Base-by-base conservation (phyloP, 2,888 invertebrate species). In the Troglohyphantes excavatus region DNA sequence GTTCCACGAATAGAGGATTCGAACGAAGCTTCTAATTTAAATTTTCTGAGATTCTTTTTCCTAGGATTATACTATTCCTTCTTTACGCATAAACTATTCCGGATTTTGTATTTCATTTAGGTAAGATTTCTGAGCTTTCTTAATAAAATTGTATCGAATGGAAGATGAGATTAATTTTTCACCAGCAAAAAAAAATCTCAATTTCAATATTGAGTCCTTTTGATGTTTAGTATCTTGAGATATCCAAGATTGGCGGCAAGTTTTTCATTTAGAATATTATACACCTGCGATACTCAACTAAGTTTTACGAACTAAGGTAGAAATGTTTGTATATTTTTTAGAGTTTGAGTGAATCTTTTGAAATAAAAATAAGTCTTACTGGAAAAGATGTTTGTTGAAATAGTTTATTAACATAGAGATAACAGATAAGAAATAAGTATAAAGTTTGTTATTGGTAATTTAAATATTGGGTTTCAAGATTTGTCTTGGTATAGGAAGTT, bases 21-120 rank as follows among this genome's bases (percentile, higher is more conserved):
- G 33, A 23, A 39, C 29, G n/a, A 39, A 82, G 65, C 59, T 68
- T 70, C 59, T 82, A 82, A 70, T 82, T 82, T 82, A 70, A 59
- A 70, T 59, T 82, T 53, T 82, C n/a, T n/a, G 0, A 26, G 59
- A 39, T 29, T 21, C 17, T 26, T 19, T 70, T 33, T 29, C 7
- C n/a, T n/a, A 53, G n/a, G n/a, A n/a, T 53, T 2, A 13, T 13
- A 53, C 17, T 17, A 17, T 53, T 6, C 13, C 33, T 33, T 33
- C 3, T 33, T 33, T 33, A 33, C 9, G 53, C 13, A 13, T 53
- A n/a, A n/a, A 53, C 53, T 17, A 0, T 5, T 53, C 53, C 0
- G n/a, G 13, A 1, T 53, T 53, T 53, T 53, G 13, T 1, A n/a
- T 13, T 1, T 53, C n/a, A 33, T 46, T 46, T 39, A 6, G 46